phyloP scores from a whole-genome alignment of 2,113 vertebrate species.

The Syngnathus scovelli region DNA sequence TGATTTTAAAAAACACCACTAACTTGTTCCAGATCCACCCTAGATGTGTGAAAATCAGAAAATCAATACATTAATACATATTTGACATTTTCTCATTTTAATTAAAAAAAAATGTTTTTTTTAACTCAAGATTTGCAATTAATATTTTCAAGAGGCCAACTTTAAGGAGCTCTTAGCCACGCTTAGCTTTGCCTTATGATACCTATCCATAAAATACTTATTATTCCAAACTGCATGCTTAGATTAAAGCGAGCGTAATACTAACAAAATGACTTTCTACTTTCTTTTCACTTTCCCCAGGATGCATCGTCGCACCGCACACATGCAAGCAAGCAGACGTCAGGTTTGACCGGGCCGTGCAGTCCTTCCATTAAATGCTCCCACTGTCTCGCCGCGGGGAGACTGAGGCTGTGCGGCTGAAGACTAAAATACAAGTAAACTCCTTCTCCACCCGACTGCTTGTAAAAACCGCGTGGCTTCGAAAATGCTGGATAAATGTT shows the following conservation, averaged over 20 bases:
- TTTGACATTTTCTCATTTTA: too few relatives aligned
- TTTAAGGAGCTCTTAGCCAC: background rate
- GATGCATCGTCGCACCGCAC: conserved; percentile 31
- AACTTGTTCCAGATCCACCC: background rate
- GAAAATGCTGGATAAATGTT: conserved; percentile 64
- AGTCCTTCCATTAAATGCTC: conserved; percentile 52
- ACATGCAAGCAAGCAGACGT: conserved; percentile 10
- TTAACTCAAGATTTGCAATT: too few relatives aligned
- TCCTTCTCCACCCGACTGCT: conserved; percentile 48
- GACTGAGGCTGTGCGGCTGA: conserved; percentile 30
- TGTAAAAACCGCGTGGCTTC: conserved; percentile 36
- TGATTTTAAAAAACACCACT: background rate
- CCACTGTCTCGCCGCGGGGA: conserved; percentile 49
- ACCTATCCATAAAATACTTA: background rate
- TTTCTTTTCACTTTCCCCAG: conserved; percentile 38
- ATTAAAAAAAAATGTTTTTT: too few relatives aligned
- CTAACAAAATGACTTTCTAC: conserved; percentile 46
- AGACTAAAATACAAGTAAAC: conserved; percentile 58
- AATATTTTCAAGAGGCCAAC: too few relatives aligned
- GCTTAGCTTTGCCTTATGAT: background rate
- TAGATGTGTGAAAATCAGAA: background rate
- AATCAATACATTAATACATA: too few relatives aligned
- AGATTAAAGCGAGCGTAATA: conserved; percentile 24
- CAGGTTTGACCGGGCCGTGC: conserved; percentile 14
- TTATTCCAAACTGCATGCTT: background rate